Percentiles rank a stretch among this genome's conserved stretches.
phyloP scores from a whole-genome alignment of 2,888 invertebrate species.

The Mimas tiliae region DNA sequence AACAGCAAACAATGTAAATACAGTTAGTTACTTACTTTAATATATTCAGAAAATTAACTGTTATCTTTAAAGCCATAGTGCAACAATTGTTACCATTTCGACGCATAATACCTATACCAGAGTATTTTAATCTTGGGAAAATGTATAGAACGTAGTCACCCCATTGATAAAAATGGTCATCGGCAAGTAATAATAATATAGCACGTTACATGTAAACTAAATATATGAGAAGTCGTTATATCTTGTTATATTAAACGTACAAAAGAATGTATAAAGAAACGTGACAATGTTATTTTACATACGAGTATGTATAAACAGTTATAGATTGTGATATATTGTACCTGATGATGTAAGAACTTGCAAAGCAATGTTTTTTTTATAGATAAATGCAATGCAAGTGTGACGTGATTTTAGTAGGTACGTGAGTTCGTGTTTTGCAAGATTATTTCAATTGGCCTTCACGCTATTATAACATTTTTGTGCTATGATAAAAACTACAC shows the following conservation, averaged over 20 bases:
- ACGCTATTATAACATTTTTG: constrained; percentile 4
- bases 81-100: too few relatives aligned
- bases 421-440: constrained; percentile 7
- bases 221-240: neutral
- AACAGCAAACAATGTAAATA: too few relatives aligned
- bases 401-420: neutral
- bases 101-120: too few relatives aligned
- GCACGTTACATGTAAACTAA: too few relatives aligned
- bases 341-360: constrained; percentile 10
- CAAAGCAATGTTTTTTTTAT: neutral
- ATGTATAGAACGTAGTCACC: too few relatives aligned
- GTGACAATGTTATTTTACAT: neutral
- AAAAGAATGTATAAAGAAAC: neutral
- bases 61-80: too few relatives aligned
- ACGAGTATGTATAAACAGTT: neutral
- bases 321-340: neutral
- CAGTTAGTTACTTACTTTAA: too few relatives aligned
- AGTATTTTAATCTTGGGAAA: too few relatives aligned
- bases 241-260: neutral
- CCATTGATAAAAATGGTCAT: too few relatives aligned
- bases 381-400: constrained; percentile 13
- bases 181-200: too few relatives aligned
- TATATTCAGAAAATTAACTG: too few relatives aligned
- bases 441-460: constrained; percentile 3
- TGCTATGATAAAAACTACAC: constrained; percentile 1